These are phyloP conservation scores for Ennomos fuscantarius DNA, from an alignment of 2,888 invertebrate genomes.

Conservation along the genomic window DNA sequence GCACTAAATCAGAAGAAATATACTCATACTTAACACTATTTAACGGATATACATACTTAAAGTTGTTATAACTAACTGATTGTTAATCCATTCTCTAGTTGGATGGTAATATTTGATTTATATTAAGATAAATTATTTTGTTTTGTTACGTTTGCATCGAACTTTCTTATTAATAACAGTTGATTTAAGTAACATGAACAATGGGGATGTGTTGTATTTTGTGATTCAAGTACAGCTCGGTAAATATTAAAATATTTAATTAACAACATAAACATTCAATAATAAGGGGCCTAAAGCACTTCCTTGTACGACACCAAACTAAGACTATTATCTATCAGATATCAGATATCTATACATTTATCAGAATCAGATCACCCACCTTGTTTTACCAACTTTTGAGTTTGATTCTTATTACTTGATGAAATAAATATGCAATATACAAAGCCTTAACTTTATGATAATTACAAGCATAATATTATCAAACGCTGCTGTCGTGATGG, in stretches of 20 bases:
- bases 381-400: slow-evolving; percentile 19
- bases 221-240: slow-evolving; percentile 44
- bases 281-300: slow-evolving; percentile 48
- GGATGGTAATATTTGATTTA: background rate
- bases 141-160: no score
- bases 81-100: no score
- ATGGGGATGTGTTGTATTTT: no score
- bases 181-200: no score
- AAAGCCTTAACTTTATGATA: background rate
- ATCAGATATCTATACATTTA: no score
- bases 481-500: slow-evolving; percentile 6
- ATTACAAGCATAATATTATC: slow-evolving; percentile 4
- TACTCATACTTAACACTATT: no score
- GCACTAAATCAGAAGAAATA: no score
- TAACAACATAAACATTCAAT: slow-evolving; percentile 48
- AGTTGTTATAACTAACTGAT: no score
- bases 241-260: slow-evolving; percentile 35
- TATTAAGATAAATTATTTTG: background rate
- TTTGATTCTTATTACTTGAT: slow-evolving; percentile 16
- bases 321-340: no score
- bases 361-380: slow-evolving; percentile 36
- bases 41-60: no score
- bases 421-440: slow-evolving; percentile 16
- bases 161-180: no score
- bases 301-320: slow-evolving; percentile 61